phyloP scores from a whole-genome alignment of 92 coral and sea anemone species.

The Isaurus tuberculatus region DNA sequence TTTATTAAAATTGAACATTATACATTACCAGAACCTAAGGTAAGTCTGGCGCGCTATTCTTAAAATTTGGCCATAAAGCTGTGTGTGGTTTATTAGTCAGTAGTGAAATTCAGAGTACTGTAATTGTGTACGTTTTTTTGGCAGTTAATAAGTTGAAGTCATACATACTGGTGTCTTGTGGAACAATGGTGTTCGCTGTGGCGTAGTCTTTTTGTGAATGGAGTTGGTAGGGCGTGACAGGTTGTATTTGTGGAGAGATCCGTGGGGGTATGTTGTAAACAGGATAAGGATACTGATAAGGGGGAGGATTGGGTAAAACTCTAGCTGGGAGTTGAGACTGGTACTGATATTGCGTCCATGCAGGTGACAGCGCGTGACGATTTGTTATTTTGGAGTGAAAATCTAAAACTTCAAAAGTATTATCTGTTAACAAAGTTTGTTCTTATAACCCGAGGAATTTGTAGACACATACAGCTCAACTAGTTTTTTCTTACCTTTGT shows the following conservation, averaged over 20 bases:
- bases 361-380: conserved; percentile 24
- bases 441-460: too few species aligned
- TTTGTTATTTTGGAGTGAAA: conserved; percentile 18
- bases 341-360: conserved; percentile 16
- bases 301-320: conserved; percentile 19
- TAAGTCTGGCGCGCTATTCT: too few species aligned
- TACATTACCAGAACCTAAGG: too few species aligned
- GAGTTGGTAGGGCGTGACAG: neutral
- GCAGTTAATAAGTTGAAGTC: neutral
- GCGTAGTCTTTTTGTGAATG: conserved; percentile 4
- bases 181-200: conserved; percentile 1
- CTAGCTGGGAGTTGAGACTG: conserved; percentile 10
- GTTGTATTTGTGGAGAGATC: conserved; percentile 15
- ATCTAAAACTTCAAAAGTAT: conserved; percentile 20
- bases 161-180: conserved; percentile 32
- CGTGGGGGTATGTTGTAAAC: conserved; percentile 30
- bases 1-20: too few species aligned
- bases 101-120: too few species aligned
- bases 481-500: neutral
- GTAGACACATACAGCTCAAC: neutral
- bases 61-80: too few species aligned
- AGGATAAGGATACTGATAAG: conserved; percentile 43
- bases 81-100: too few species aligned
- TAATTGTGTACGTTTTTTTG: too few species aligned
- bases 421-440: neutral